These are phyloP conservation scores for Tenrec ecaudatus DNA, from an alignment of 2,113 vertebrate genomes.

Conservation along the genomic window DNA sequence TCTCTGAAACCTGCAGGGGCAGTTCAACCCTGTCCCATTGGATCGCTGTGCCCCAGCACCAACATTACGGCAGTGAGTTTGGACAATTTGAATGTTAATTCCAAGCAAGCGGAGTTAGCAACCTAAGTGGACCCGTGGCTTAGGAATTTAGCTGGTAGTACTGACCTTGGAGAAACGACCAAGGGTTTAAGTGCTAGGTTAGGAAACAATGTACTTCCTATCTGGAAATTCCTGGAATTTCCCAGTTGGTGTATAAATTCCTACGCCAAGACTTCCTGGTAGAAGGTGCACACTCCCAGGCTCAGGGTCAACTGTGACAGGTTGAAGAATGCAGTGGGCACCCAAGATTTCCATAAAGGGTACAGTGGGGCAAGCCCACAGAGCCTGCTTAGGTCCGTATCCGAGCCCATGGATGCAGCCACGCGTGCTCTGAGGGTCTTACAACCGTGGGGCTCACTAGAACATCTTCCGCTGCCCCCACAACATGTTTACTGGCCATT, in stretches of 20 bases:
- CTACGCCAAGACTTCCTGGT: not conserved
- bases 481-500: not conserved
- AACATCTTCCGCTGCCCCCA: not conserved
- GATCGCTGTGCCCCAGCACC: too few relatives aligned
- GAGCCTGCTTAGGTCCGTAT: not conserved
- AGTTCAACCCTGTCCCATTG: too few relatives aligned
- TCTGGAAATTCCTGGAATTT: not conserved
- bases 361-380: fast-evolving
- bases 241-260: not conserved
- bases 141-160: not conserved
- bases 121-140: not conserved
- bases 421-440: not conserved
- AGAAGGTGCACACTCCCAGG: not conserved
- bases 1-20: too few relatives aligned
- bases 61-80: too few relatives aligned
- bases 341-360: not conserved
- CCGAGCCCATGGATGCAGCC: not conserved
- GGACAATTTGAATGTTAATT: not conserved
- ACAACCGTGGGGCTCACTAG: not conserved
- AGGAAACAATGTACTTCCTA: not conserved
- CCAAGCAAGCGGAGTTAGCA: not conserved
- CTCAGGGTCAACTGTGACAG: not conserved
- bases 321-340: too few relatives aligned
- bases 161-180: not conserved
- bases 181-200: not conserved